These are phyloP conservation scores for Euproctis similis DNA, from an alignment of 2,888 invertebrate species.

Conservation along the genomic window DNA sequence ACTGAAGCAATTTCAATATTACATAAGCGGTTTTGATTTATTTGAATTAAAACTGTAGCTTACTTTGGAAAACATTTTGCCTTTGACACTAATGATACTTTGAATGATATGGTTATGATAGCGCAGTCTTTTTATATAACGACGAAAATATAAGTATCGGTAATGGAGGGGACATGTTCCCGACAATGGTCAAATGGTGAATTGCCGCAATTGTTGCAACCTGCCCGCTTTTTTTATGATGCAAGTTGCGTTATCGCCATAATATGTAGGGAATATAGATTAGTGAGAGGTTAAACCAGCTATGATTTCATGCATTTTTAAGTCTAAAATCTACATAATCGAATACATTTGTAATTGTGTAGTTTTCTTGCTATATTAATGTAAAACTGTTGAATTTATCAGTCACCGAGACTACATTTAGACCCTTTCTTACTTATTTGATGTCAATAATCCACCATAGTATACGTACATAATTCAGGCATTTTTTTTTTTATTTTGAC, in stretches of 20 bases:
- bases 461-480: too few species aligned
- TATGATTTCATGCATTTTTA: too few species aligned
- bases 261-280: conserved; percentile 55
- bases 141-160: conserved; percentile 59
- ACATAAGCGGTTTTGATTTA: too few species aligned
- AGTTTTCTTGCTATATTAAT: too few species aligned
- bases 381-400: too few species aligned
- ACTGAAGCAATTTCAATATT: conserved; percentile 23
- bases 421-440: too few species aligned
- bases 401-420: too few species aligned
- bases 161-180: conserved; percentile 62
- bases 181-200: conserved; percentile 67
- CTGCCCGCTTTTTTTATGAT: conserved; percentile 60
- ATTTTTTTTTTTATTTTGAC: too few species aligned
- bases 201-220: conserved; percentile 69
- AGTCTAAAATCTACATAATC: too few species aligned
- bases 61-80: conserved; percentile 73
- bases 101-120: conserved; percentile 62
- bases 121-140: conserved; percentile 71
- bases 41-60: conserved; percentile 38
- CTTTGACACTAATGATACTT: conserved; percentile 55
- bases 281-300: conserved; percentile 50
- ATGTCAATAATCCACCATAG: too few species aligned
- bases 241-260: conserved; percentile 55
- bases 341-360: too few species aligned